These are phyloP conservation scores for Trichomycterus rosablanca DNA, from an alignment of 2,113 vertebrate species.

Conservation along the genomic window DNA sequence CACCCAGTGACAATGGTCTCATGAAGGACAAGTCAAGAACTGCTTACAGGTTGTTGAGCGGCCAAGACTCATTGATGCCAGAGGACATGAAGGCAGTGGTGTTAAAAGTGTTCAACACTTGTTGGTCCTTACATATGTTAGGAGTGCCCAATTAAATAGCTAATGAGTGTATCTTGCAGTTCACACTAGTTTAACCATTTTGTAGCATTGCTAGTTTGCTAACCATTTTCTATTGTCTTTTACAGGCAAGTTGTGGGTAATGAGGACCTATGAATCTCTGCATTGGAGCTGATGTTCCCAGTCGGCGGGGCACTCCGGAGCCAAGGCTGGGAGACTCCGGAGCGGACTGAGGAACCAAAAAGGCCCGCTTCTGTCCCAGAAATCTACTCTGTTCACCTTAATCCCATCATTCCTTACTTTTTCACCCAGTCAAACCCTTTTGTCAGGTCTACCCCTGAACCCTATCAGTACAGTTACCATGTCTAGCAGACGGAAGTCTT, in stretches of 20 bases:
- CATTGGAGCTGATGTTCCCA: constrained; percentile 61
- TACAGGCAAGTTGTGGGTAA: constrained; percentile 54
- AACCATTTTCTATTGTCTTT: constrained; percentile 6
- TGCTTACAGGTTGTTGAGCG: too few relatives aligned
- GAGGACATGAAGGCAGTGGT: too few relatives aligned
- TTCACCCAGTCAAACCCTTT: constrained; percentile 43
- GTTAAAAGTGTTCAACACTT: too few relatives aligned
- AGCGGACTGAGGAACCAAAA: constrained; percentile 45
- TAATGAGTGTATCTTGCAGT: too few relatives aligned
- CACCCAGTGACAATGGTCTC: too few relatives aligned
- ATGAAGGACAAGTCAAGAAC: too few relatives aligned
- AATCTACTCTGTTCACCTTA: constrained; percentile 38
- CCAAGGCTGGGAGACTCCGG: constrained; percentile 55
- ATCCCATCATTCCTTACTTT: constrained; percentile 46
- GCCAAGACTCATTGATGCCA: too few relatives aligned
- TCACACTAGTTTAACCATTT: background rate
- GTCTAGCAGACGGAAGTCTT: constrained; percentile 91
- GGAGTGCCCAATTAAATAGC: too few relatives aligned
- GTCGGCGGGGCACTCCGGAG: constrained; percentile 61
- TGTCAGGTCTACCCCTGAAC: constrained; percentile 36
- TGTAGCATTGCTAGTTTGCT: background rate
- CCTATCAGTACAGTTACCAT: constrained; percentile 58
- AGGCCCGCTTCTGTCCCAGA: constrained; percentile 29
- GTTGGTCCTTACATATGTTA: too few relatives aligned
- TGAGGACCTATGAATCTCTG: constrained; percentile 64